Conservation (phyloP, 1,140 invertebrate genomes). For the Thaumatotibia leucotreta region DNA sequence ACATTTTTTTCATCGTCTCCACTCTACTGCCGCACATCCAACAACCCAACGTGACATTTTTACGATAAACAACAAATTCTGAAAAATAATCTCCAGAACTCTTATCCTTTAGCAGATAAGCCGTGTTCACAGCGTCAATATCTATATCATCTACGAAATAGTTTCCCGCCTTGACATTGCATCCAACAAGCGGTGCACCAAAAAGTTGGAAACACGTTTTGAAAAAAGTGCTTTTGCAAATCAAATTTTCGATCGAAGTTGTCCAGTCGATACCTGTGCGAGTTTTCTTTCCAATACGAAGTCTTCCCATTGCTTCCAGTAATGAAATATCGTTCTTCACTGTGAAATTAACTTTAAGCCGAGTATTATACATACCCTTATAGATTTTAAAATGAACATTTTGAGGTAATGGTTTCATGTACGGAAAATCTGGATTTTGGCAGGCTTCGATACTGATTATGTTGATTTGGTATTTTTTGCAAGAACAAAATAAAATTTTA, state of each 20-base stretch:
- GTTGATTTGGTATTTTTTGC: background rate
- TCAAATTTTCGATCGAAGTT: background rate
- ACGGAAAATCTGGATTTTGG: background rate
- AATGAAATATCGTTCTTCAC: background rate
- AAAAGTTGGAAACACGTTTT: background rate
- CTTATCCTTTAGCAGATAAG: background rate
- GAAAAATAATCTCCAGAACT: background rate
- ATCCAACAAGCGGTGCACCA: background rate
- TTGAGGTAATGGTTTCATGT: background rate
- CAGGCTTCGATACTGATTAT: background rate
- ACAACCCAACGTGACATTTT: background rate
- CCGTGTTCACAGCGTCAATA: background rate
- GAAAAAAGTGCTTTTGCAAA: background rate
- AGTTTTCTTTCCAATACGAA: background rate
- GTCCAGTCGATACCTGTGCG: background rate
- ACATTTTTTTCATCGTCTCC: too few species aligned
- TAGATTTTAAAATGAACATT: background rate
- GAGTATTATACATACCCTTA: background rate
- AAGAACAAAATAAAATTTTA: background rate
- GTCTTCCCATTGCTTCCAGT: background rate
- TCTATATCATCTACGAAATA: too few species aligned
- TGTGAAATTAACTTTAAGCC: background rate
- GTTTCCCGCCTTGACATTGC: too few species aligned
- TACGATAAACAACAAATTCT: background rate
- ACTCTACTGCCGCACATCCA: background rate